Conservation (phyloP, 37 sponge, comb jelly and placozoan species). For the Halichondria panicea region DNA sequence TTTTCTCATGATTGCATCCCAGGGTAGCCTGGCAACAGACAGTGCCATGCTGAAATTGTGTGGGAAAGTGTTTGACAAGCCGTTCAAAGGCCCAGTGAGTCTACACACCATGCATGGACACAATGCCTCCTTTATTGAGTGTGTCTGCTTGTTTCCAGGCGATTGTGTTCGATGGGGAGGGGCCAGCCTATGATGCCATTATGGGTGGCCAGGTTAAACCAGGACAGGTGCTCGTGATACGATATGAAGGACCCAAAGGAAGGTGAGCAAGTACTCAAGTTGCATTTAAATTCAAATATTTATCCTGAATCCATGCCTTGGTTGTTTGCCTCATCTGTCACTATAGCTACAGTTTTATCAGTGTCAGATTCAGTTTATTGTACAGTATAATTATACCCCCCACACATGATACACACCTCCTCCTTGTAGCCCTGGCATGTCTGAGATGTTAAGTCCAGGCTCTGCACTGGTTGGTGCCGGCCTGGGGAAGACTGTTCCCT, state of each 20-base stretch:
- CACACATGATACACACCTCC: too few species aligned
- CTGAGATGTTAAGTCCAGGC: slow-evolving; percentile 80
- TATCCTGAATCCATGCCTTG: too few species aligned
- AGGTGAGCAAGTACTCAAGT: too few species aligned
- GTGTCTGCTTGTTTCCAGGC: too few species aligned
- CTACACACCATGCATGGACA: too few species aligned
- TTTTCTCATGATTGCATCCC: too few species aligned
- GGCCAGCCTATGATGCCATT: slow-evolving; percentile 57
- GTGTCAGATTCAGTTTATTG: too few species aligned
- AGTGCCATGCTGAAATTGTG: slow-evolving; percentile 79
- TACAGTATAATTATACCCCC: too few species aligned
- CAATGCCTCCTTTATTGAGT: too few species aligned
- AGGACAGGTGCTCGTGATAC: slow-evolving; percentile 68
- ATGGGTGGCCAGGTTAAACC: slow-evolving; percentile 65
- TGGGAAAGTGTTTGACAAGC: slow-evolving; percentile 66
- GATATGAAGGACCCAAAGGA: slow-evolving; percentile 81
- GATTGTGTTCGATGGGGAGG: slow-evolving; percentile 76
- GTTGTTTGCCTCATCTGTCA: too few species aligned
- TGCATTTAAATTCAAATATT: too few species aligned
- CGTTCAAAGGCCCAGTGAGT: slow-evolving; percentile 70
- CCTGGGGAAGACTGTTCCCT: slow-evolving; percentile 55
- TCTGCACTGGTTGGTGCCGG: slow-evolving; percentile 79
- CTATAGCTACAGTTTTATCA: too few species aligned
- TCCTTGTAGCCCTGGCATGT: slow-evolving; percentile 78
- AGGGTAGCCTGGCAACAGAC: slow-evolving; percentile 49